Evolutionary conservation across 2,113 vertebrate species (phyloP).

Genomic region (Aphelocoma coerulescens): DNA sequence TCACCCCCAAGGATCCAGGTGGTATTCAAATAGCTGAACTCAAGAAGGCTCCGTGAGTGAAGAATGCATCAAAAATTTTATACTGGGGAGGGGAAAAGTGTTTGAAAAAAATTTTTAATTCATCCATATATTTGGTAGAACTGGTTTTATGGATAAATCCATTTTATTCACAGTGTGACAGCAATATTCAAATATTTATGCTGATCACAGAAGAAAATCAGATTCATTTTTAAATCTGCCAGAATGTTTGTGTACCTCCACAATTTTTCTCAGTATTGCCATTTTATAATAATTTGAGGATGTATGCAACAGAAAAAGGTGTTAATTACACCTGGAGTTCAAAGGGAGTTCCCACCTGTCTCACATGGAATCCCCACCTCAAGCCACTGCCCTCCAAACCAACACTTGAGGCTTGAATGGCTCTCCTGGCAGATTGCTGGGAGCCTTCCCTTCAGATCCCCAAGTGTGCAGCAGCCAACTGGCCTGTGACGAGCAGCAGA

Average conservation of each 20-base stretch:
- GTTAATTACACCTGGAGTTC: background rate
- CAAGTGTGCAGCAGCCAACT: constrained; percentile 27
- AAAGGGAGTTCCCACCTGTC: background rate
- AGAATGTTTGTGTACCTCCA: background rate
- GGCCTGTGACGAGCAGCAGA: background rate
- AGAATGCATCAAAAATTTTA: background rate
- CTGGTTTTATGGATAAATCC: background rate
- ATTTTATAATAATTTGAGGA: background rate
- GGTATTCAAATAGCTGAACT: background rate
- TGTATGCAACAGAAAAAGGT: background rate
- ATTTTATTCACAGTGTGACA: background rate
- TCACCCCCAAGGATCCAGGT: background rate
- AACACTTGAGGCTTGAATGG: background rate
- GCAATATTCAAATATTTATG: background rate
- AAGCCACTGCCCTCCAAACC: background rate
- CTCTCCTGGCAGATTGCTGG: constrained; percentile 11
- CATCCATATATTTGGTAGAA: background rate
- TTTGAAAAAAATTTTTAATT: background rate
- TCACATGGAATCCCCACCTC: background rate
- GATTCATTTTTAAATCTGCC: background rate
- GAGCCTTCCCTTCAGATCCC: background rate
- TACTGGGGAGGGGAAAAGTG: background rate
- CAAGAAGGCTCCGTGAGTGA: background rate
- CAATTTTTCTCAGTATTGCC: background rate
- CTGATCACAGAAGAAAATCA: background rate